These are phyloP conservation scores for Acanthococcus lagerstroemiae DNA, from an alignment of 2,888 invertebrate genomes.

Conservation along the genomic window DNA sequence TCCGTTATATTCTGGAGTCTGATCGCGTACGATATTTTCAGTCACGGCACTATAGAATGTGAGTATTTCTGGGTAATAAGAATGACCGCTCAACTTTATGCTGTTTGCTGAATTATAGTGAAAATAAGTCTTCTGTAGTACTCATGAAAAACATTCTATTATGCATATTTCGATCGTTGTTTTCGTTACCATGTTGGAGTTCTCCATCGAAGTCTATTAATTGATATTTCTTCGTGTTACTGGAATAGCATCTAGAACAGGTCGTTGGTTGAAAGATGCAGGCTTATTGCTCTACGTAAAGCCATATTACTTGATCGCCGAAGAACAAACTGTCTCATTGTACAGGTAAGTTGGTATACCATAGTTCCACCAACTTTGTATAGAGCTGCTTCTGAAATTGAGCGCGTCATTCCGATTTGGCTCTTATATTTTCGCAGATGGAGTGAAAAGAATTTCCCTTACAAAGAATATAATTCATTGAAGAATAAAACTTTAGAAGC, in stretches of 20 bases:
- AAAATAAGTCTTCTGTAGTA: too few relatives aligned
- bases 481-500: slow-evolving; percentile 20
- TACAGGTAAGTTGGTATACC: neutral
- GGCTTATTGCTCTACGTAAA: slow-evolving; percentile 17
- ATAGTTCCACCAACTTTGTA: too few relatives aligned
- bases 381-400: too few relatives aligned
- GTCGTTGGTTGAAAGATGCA: slow-evolving; percentile 10
- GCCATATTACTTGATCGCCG: slow-evolving; percentile 12
- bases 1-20: neutral
- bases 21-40: slow-evolving; percentile 14
- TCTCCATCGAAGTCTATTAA: too few relatives aligned
- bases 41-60: slow-evolving; percentile 21
- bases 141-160: too few relatives aligned
- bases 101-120: too few relatives aligned
- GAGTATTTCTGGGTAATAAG: neutral
- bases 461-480: slow-evolving; percentile 7
- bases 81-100: too few relatives aligned
- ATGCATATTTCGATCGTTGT: too few relatives aligned
- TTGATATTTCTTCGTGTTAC: neutral
- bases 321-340: slow-evolving; percentile 3
- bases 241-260: slow-evolving; percentile 12
- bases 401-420: neutral
- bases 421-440: slow-evolving; percentile 3
- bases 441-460: slow-evolving; percentile 20
- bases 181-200: too few relatives aligned